Base-by-base conservation (phyloP, 2,113 vertebrate genomes). In the Neopipo cinnamomea region DNA sequence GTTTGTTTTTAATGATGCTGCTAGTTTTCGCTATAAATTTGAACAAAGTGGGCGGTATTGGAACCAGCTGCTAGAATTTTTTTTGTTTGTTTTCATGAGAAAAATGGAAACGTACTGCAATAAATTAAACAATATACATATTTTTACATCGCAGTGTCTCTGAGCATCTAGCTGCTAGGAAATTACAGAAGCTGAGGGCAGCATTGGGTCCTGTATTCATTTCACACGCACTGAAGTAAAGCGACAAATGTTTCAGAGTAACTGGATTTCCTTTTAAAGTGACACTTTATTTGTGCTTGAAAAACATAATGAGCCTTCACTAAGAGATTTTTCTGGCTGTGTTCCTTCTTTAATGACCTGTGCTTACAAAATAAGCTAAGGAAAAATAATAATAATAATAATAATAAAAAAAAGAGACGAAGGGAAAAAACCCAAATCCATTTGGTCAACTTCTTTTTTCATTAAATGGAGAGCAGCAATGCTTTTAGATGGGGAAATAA, bases 1-100 rank as follows among this genome's bases (percentile, higher is more conserved):
- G 72, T 96, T 97, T 96, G 82, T 95, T 88, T 97, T 97, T 97
- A 92, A 97, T 96, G 84, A 83, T 96, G 86, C 44, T 84, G 87
- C 95, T 96, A 88, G 91, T 88, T 94, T 97, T 96, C 27, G 44
- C 91, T 95, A 85, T 96, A 95, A 95, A 96, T 97, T 95, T 97
- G 89, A 95, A 94, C 73, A 96, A 95, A 97, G 94, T 96, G 88
- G 85, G 89, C 74, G 65, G 90, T 91, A 95, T 89, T 84, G 94
- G 93, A 96, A 96, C 74, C 86, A 96, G 91, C 88, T 91, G 70
- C 66, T 91, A 74, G 68, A 73, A 46, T 68, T 91, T 95, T 88
- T 86, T 96, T 87, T 81, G 76, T 96, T 97, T 95, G 86, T 95
- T 97, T 97, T 96, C 94, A 73, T 59, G 74, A 92, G 77, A 94